phyloP scores from a whole-genome alignment of 2,113 vertebrate species.

The Perca schrenkii region DNA sequence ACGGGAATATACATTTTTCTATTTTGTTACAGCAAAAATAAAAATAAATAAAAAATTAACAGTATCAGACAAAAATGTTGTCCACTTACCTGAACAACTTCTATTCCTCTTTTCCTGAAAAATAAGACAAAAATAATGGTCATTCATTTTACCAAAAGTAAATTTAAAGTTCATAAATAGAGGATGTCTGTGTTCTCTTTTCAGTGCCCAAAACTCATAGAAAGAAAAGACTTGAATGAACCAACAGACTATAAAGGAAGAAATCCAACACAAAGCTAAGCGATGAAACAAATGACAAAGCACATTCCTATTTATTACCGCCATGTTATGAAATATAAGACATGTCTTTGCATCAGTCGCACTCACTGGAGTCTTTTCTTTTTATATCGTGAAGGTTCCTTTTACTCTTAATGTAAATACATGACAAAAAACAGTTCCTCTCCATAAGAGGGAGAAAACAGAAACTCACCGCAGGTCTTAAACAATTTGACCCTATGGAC shows the following conservation, averaged over 20 bases:
- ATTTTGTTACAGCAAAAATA: neutral
- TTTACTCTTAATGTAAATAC: neutral
- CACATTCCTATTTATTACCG: neutral
- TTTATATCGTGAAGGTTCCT: neutral
- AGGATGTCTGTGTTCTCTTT: neutral
- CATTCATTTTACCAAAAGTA: constrained; percentile 16
- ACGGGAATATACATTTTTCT: neutral
- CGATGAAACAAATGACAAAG: neutral
- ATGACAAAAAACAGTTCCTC: constrained; percentile 8
- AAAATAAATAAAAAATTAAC: neutral
- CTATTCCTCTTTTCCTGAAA: constrained; percentile 96
- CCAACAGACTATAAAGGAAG: neutral
- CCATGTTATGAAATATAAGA: neutral
- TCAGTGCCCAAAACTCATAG: neutral
- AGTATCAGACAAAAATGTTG: neutral
- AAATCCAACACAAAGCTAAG: neutral
- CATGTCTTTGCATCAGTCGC: neutral
- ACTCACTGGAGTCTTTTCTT: neutral
- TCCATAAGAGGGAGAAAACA: neutral
- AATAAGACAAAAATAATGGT: constrained; percentile 59
- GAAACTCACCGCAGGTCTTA: neutral
- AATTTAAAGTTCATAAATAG: neutral
- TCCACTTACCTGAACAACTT: constrained; percentile 95
- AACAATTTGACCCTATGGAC: neutral
- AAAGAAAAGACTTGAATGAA: neutral